These are phyloP conservation scores for Ia io DNA, from an alignment of 2,113 vertebrate species.

Conservation along the genomic window DNA sequence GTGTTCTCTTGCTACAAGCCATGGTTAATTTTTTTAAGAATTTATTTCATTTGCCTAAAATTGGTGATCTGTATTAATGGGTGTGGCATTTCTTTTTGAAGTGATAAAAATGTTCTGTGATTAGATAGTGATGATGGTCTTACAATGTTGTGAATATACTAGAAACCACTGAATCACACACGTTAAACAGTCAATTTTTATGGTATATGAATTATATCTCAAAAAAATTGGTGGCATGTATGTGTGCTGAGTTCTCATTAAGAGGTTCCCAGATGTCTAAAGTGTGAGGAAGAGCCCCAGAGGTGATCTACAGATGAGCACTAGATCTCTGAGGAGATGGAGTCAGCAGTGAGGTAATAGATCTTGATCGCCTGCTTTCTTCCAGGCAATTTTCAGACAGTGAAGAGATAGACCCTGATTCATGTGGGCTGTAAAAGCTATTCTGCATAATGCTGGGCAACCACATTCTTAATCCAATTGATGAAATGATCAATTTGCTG, in stretches of 20 bases:
- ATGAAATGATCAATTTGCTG: neutral
- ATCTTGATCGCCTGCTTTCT: neutral
- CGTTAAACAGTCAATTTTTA: neutral
- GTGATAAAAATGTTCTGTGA: neutral
- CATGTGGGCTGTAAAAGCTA: neutral
- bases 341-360: neutral
- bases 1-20: neutral
- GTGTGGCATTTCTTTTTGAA: neutral
- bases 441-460: neutral
- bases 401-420: neutral
- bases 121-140: neutral
- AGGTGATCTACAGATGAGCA: neutral
- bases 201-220: neutral
- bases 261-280: neutral
- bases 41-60: conserved; percentile 4
- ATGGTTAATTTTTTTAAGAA: neutral
- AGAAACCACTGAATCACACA: neutral
- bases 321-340: neutral
- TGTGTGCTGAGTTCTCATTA: neutral
- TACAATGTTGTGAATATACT: neutral
- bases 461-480: neutral
- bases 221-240: neutral
- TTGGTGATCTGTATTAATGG: neutral
- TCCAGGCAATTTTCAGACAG: neutral
- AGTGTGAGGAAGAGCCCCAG: neutral